These are phyloP conservation scores for Thymallus thymallus DNA, from an alignment of 2,113 vertebrate genomes.

Conservation along the genomic window DNA sequence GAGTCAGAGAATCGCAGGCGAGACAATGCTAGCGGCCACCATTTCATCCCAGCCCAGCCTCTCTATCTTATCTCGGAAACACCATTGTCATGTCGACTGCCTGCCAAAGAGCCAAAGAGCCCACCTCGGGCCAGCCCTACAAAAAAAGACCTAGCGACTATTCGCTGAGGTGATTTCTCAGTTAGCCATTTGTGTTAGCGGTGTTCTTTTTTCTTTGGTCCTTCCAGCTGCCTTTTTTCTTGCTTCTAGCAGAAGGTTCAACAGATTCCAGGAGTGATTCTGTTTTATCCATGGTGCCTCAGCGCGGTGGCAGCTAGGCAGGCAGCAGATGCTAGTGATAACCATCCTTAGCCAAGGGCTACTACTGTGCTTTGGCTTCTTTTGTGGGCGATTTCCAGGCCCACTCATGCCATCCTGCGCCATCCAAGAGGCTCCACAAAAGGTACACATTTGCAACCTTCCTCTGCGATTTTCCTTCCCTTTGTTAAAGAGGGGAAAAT, in stretches of 20 bases:
- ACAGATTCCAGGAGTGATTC: constrained; percentile 48
- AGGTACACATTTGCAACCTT: constrained; percentile 49
- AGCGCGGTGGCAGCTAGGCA: constrained; percentile 15
- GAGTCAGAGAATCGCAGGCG: constrained; percentile 66
- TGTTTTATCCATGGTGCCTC: constrained; percentile 51
- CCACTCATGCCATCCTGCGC: constrained; percentile 41
- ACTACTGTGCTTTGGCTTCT: constrained; percentile 40
- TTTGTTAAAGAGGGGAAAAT: constrained; percentile 38
- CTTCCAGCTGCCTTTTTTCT: constrained; percentile 27
- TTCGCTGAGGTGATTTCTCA: constrained; percentile 43
- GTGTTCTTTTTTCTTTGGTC: constrained; percentile 24
- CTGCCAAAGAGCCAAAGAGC: constrained; percentile 38
- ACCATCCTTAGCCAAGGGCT: constrained; percentile 60
- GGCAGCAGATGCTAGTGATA: constrained; percentile 30
- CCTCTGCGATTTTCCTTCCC: constrained; percentile 36
- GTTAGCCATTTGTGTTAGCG: constrained; percentile 47
- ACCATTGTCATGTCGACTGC: constrained; percentile 56
- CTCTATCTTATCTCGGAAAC: constrained; percentile 65
- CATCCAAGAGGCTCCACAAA: constrained; percentile 46
- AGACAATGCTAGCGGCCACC: constrained; percentile 66
- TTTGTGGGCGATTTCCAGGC: constrained; percentile 54
- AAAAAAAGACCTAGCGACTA: constrained; percentile 12
- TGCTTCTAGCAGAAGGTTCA: constrained; percentile 41
- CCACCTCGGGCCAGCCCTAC: constrained; percentile 23
- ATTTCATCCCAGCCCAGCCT: constrained; percentile 51